Evolutionary conservation across 1,140 invertebrate genomes (phyloP), one percentile per base, ranked within the genome.

Genomic region (Drosophila mauritiana): DNA sequence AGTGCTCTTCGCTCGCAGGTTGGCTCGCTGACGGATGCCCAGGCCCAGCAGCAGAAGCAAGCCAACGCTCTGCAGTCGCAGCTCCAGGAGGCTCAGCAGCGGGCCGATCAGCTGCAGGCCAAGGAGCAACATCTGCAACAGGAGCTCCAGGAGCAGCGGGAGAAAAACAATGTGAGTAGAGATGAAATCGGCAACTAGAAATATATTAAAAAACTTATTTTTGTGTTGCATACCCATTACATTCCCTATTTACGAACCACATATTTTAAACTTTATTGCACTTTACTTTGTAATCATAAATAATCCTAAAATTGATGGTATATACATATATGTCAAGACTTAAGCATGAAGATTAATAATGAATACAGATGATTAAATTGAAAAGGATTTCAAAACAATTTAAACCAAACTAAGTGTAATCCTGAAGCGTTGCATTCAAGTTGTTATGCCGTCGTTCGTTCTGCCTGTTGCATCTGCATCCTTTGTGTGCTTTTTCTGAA

Each of bases 101-200:
- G 53, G 8, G 63, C 77, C 17, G 74, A 93, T 36, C 73, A 79
- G 59, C 54, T 86, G 63, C 51, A 69, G 36, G 72, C 54, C 27
- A 86, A 73, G 27, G 91, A 92, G 78, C 55, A 78, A 15, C 75
- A 90, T 59, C 48, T 92, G 46, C 63, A 91, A 22, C 78, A 93
- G 48, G 94, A 96, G 85, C 92, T 97, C 48, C 93, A 95, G 45
- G 92, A 93, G 48, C 95, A 97, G 91, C 94, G 94, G 83, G 93
- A 94, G 40, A 97, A 96, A 93, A 97, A 96, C 93, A 95, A 97
- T 93, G 96, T 97, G 86, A 95, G 96, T 94, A 22, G 8, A 3
- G 7, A 20, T n/a, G 0, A 8, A 5, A 0, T 4, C 10, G 3
- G 5, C 12, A 17, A 17, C 7, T 42, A 17, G 2, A 42, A 42